phyloP scores from a whole-genome alignment of 2,113 vertebrate genomes.

The Pithys albifrons region DNA sequence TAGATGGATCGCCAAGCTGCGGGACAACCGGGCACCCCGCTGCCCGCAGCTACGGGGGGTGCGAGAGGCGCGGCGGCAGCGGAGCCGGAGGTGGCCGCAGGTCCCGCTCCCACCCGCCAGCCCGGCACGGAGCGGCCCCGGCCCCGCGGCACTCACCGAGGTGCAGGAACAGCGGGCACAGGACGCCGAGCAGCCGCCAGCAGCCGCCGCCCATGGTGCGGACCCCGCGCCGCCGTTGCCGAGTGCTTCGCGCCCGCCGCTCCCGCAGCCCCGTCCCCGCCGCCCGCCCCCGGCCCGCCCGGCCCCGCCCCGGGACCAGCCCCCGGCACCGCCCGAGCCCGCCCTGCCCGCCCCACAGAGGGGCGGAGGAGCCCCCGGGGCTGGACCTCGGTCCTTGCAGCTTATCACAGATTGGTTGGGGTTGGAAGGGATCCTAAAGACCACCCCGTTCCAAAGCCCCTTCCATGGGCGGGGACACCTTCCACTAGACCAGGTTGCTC shows the following conservation, averaged over 20 bases:
- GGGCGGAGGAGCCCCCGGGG: neutral
- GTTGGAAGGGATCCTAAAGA: neutral
- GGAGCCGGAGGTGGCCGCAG: neutral
- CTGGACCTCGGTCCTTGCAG: neutral
- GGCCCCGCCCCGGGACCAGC: no score
- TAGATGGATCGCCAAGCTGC: neutral
- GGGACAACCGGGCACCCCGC: neutral
- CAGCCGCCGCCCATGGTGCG: conserved; percentile 24
- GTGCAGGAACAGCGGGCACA: conserved; percentile 17
- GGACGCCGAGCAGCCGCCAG: conserved; percentile 29
- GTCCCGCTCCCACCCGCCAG: neutral
- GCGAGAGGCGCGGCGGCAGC: neutral
- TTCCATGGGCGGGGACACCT: neutral
- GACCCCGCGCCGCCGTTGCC: neutral
- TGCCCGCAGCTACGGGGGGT: neutral
- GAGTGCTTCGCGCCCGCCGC: no score
- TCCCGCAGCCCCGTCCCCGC: no score
- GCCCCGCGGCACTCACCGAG: conserved; percentile 9
- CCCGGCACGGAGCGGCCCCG: neutral
- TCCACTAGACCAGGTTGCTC: neutral
- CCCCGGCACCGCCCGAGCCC: no score
- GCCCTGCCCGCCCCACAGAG: neutral
- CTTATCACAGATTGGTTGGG: no score
- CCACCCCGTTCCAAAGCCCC: neutral
- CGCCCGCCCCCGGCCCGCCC: no score